Conservation (phyloP, 2,888 invertebrate genomes). For the Cloeon dipterum region DNA sequence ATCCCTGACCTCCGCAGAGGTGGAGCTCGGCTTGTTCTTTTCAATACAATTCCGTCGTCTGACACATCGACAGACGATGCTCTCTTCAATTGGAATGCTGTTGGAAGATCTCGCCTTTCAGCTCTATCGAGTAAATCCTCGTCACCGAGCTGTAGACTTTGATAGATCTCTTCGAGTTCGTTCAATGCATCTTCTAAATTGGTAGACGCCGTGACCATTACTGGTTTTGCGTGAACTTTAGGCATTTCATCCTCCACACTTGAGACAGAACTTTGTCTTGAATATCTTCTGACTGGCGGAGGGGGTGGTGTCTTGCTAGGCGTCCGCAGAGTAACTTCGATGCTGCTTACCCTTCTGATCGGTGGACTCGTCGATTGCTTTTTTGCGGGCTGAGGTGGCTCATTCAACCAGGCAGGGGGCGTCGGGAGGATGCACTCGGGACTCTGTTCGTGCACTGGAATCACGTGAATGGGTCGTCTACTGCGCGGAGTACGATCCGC, state of each 20-base stretch:
- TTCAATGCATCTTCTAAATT: constrained; percentile 72
- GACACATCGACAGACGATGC: constrained; percentile 15
- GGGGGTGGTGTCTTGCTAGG: constrained; percentile 10
- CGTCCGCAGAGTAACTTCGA: not conserved
- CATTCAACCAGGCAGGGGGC: not conserved
- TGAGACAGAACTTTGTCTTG: constrained; percentile 10
- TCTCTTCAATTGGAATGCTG: constrained; percentile 13
- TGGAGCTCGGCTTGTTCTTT: constrained; percentile 13
- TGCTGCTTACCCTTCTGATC: not conserved
- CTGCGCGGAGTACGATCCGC: constrained; percentile 50
- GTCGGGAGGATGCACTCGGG: constrained; percentile 3
- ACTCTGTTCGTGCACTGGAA: not conserved
- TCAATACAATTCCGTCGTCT: constrained; percentile 15
- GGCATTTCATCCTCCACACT: constrained; percentile 20
- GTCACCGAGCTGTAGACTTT: constrained; percentile 63
- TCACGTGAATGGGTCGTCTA: constrained; percentile 42
- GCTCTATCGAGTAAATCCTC: constrained; percentile 61
- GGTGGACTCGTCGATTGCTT: not conserved
- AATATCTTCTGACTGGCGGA: constrained; percentile 15
- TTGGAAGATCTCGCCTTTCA: constrained; percentile 44
- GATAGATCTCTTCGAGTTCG: constrained; percentile 78
- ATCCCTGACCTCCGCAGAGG: constrained; percentile 20
- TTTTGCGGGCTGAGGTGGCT: not conserved
- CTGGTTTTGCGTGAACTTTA: constrained; percentile 21
- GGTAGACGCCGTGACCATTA: constrained; percentile 22